Conservation (phyloP, 2,797 vertebrate genomes). For the Antennarius maculatus region DNA sequence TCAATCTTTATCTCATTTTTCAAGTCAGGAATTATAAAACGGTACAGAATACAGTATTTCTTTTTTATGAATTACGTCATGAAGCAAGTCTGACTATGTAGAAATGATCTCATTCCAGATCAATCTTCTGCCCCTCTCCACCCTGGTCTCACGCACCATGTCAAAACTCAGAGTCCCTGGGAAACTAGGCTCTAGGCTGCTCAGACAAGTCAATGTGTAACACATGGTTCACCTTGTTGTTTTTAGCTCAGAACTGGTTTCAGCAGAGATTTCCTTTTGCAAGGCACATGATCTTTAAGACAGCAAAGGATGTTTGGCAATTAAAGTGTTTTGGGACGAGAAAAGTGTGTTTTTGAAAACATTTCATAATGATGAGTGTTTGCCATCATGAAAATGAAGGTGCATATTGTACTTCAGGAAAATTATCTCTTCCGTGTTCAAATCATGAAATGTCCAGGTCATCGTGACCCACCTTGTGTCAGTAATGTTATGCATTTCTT, state of each 20-base stretch:
- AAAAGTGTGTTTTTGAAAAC: slow-evolving; percentile 9
- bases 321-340: slow-evolving; percentile 17
- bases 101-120: slow-evolving; percentile 29
- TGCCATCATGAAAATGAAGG: neutral
- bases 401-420: slow-evolving; percentile 1
- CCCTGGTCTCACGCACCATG: slow-evolving; percentile 14
- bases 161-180: slow-evolving; percentile 50
- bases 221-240: slow-evolving; percentile 59
- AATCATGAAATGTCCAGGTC: slow-evolving; percentile 5
- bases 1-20: neutral
- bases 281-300: slow-evolving; percentile 23
- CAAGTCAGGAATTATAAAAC: slow-evolving; percentile 3
- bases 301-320: slow-evolving; percentile 3
- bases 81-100: slow-evolving; percentile 26
- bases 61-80: slow-evolving; percentile 21
- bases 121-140: slow-evolving; percentile 5
- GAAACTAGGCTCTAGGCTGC: slow-evolving; percentile 60
- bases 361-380: slow-evolving; percentile 16
- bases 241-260: slow-evolving; percentile 39
- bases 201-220: slow-evolving; percentile 65
- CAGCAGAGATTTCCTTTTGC: slow-evolving; percentile 53
- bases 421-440: slow-evolving; percentile 2
- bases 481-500: neutral
- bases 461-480: neutral
- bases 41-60: neutral